Percentiles rank a stretch among this genome's conserved stretches.
phyloP scores from a whole-genome alignment of 1,140 invertebrate species.

The Cotesia glomerata region DNA sequence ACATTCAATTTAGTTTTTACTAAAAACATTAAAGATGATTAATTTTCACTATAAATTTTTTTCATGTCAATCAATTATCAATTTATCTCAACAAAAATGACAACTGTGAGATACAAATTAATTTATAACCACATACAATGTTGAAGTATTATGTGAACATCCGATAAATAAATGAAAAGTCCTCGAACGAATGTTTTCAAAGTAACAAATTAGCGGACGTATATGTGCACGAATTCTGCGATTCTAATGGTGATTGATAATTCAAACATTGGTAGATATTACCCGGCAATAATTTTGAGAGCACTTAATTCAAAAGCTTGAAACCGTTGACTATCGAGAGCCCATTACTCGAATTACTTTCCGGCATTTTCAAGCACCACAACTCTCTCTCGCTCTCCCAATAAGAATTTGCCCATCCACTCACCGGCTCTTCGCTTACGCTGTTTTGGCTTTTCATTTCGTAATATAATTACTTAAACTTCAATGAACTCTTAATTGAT shows the following conservation, averaged over 20 bases:
- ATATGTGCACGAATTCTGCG: no score
- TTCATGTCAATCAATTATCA: no score
- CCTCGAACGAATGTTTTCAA: no score
- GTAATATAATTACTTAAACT: conserved; percentile 5
- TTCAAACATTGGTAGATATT: background rate
- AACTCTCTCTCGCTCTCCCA: conserved; percentile 17
- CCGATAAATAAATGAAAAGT: no score
- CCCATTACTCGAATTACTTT: conserved; percentile 46
- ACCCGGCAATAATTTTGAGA: conserved; percentile 40
- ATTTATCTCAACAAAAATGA: no score
- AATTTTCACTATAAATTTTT: no score
- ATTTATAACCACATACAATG: no score
- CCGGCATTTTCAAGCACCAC: conserved; percentile 32
- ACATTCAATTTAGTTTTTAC: no score
- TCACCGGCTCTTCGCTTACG: background rate
- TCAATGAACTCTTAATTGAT: conserved; percentile 3
- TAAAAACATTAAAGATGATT: no score
- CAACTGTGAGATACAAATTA: no score
- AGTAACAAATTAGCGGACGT: no score
- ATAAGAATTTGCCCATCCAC: background rate
- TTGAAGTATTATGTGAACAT: no score
- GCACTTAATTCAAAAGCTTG: conserved; percentile 37
- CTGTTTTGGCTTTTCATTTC: background rate
- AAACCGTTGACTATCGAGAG: conserved; percentile 30
- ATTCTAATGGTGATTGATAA: background rate